These are phyloP conservation scores for Anas platyrhynchos DNA, from an alignment of 2,113 vertebrate species.

Conservation along the genomic window DNA sequence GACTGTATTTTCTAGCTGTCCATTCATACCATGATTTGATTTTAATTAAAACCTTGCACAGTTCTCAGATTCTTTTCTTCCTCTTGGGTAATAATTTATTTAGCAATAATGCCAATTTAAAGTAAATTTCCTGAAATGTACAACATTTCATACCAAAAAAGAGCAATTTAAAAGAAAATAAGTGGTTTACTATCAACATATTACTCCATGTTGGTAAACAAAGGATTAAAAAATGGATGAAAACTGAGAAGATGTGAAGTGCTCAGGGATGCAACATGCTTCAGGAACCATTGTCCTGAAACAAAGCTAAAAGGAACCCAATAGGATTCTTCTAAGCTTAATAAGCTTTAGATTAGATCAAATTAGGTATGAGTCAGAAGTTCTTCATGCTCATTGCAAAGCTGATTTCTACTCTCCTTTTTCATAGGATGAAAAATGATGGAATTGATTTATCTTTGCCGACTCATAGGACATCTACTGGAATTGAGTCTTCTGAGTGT, in stretches of 20 bases:
- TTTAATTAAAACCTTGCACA: not conserved
- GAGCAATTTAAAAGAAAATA: not conserved
- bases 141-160: not conserved
- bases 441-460: not conserved
- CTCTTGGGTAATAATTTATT: not conserved
- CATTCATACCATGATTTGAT: not conserved
- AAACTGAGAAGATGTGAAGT: not conserved
- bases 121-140: not conserved
- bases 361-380: not conserved
- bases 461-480: not conserved
- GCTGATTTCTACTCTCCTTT: not conserved
- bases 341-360: not conserved
- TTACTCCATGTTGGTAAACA: not conserved
- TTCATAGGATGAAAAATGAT: not conserved
- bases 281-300: not conserved
- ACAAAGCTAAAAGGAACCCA: not conserved
- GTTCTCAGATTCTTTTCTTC: not conserved
- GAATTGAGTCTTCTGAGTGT: accelerated
- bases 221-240: not conserved
- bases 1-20: not conserved
- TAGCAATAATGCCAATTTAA: not conserved
- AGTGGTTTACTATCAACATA: not conserved
- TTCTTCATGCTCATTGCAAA: not conserved
- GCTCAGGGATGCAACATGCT: not conserved
- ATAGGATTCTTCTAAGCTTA: not conserved